Base-by-base conservation (phyloP, 2,888 invertebrate genomes). In the Eristalis pertinax region DNA sequence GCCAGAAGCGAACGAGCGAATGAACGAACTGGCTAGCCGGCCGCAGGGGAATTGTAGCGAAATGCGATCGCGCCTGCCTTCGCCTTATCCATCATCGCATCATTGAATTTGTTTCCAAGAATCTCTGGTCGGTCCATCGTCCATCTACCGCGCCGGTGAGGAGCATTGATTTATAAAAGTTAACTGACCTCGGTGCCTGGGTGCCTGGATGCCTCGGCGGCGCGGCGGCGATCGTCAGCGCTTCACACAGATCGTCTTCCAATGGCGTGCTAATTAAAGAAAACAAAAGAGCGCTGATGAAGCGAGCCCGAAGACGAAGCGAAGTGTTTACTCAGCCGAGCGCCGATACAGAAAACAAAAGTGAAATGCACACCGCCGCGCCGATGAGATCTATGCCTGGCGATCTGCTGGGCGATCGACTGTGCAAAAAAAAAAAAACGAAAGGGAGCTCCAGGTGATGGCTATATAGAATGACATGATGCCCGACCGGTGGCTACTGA, bases 361-460 rank as follows among this genome's bases (percentile, higher is more conserved):
- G 86, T 86, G 86, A 86, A 86, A 86, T 86, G 62, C 22, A 82
- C 70, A 86, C 86, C 78, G 50, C 50, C 19, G 67, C 19, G 67
- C 41, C 13, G 74, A 82, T 62, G 81, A 29, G 77, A 81, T 81
- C 81, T 85, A 81, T 82, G 85, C 69, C 64, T 85, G 86, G 70
- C 63, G 64, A 82, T 86, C 77, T 74, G 85, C 64, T 50, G 76
- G 82, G 67, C 63, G 64, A 82, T 86, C 77, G 26, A 13, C 78
- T 82, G 69, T 38, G 67, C 41, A 26, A 60, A 41, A 38, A n/a
- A 58, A 41, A 29, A 29, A 29, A 29, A 26, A 43, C 7, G 19
- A 15, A 58, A 38, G 29, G 24, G 24, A 60, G 58, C 60, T 19
- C 76, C 65, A 50, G 35, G 35, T 65, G 86, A 86, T 78, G 78